Evolutionary conservation across 2,888 invertebrate genomes (phyloP), one percentile per base, ranked within the genome.

Genomic region (Drosophila quinaria): DNA sequence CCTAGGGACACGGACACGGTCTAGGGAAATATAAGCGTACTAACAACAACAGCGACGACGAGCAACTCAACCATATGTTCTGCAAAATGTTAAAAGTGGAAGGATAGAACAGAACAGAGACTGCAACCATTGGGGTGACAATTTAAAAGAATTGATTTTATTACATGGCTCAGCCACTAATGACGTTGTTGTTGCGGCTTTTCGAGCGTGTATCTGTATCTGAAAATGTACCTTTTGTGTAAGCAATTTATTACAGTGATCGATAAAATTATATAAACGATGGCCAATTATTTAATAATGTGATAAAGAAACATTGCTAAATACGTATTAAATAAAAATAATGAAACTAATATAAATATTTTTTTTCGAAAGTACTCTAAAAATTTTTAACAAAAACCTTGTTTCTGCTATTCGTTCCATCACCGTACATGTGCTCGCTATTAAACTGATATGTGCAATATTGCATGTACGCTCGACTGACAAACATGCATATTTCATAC

Each of bases 111-210:
- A 42, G 35, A n/a, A 35, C 56, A 41, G 39, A 56, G 63, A 79
- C 47, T 31, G 31, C 15, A 51, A 35, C 17, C 75, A n/a, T 65
- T 54, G 64, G 71, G 69, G 67, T 77, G 80, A 71, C 77, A 83
- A 77, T 83, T 81, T 84, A 80, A 83, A 83, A 83, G 66, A 81
- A 83, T 83, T 83, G 81, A 80, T 81, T 81, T 83, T 81, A 77
- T 83, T 74, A 55, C 84, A 66, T 29, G 61, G 54, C 55, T 47
- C 59, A 44, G 54, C 78, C 81, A 74, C 86, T 81, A 81, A 81
- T 81, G 75, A 85, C 72, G 79, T 54, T 84, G 81, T 74, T 81
- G 68, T 65, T 80, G 78, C 61, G 73, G 73, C 60, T 71, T 75
- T 71, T 37, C 41, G 37, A 63, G 47, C 59, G 41, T 50, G 50